Base-by-base conservation (phyloP, 2,113 vertebrate genomes). In the Condylura cristata region DNA sequence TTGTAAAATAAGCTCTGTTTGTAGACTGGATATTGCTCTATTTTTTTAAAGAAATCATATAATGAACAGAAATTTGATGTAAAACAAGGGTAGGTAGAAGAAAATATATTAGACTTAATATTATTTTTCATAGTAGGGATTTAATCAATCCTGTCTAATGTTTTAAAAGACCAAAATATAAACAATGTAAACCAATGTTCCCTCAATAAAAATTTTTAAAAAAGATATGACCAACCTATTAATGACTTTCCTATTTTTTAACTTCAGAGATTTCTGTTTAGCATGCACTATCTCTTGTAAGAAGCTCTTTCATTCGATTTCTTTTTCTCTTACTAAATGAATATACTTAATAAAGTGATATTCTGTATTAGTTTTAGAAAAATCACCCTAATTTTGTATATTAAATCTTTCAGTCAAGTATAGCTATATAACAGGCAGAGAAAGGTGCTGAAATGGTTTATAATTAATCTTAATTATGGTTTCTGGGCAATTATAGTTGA, bases 311-410 rank as follows among this genome's bases (percentile, higher is more conserved):
- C 44, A 83, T 41, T 89, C 22, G 32, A 39, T 92, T 86, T 68
- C 6, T 51, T 75, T 56, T 51, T 41, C 66, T n/a, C 26, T 82
- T 6, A 34, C 89, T 71, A 84, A 79, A 34, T 37, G 71, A 93
- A 83, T n/a, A n/a, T n/a, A n/a, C n/a, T n/a, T n/a, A n/a, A 94
- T 37, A 94, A 86, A 83, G 78, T 74, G 3, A 28, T 89, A 72
- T 34, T 87, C 10, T 48, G 22, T 72, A 79, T 58, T 58, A 87
- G 16, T 28, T 82, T 63, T 46, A 78, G 37, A 87, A 28, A 28
- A 70, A 86, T 56, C 76, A 48, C 63, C 14, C 3, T 39, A n/a
- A n/a, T 48, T 86, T 86, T 82, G 10, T 26, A 58, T 41, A 41
- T 18, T 82, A 26, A 20, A 18, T 51, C 28, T 96, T 91, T 95